Base-by-base conservation (phyloP, 1,140 invertebrate species). In the Gonioctena quinquepunctata region DNA sequence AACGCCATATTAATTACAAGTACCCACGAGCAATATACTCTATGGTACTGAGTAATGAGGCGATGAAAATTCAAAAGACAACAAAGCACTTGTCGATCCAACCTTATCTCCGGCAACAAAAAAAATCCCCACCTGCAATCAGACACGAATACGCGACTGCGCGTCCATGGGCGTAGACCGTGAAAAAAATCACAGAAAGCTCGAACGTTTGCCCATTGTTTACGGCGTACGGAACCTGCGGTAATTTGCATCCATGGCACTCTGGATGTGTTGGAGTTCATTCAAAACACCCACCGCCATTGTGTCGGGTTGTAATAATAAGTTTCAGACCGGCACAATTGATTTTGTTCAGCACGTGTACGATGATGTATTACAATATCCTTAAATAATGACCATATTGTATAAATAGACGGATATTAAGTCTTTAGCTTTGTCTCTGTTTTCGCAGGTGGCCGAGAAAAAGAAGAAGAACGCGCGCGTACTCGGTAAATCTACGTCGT, bases 351-450 rank as follows among this genome's bases (percentile, higher is more conserved):
- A 78, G 76, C 78, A 79, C 78, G 78, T 79, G 78, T 77, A 75
- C 75, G 75, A 79, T 79, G 78, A 79, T 79, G 75, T 79, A 79
- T 79, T 79, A 79, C 75, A 79, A 79, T 78, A 76, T 73, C 66
- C 75, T 77, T 77, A 75, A 79, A 78, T 79, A 79, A 79, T 79
- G 78, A 76, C 70, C 70, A 71, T 72, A 77, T 79, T 79, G 77
- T 79, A 76, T 79, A 75, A 77, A 79, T 73, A 79, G 73, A 72
- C 71, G 65, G 54, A 61, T 28, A 28, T 61, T 61, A 28, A 61
- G 18, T 28, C 19, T 61, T 61, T 54, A 23, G 52, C 7, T 8
- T 54, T 19, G 52, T 54, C 22, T 23, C 11, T 54, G 18, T 54
- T 54, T 19, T 54, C 52, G 19, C 52, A 13, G 19, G 22, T 21